Base-by-base conservation (phyloP, 1,140 invertebrate genomes). In the Macrotrachela quadricornifera region DNA sequence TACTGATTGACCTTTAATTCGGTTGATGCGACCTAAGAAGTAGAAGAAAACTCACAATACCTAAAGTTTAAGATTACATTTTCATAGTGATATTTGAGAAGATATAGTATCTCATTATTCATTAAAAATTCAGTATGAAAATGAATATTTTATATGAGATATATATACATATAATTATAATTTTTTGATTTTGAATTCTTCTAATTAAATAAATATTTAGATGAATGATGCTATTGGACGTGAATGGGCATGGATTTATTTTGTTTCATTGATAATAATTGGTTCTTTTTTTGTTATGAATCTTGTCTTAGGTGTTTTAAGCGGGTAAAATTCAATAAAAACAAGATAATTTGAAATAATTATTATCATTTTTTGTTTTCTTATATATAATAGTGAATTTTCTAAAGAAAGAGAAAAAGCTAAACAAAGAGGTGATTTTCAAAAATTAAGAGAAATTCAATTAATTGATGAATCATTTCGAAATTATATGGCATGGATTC, bases 241-340 rank as follows among this genome's bases (percentile, higher is more conserved):
- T 66, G 79, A 79, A 17, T 96, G 88, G 88, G 86, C 91, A 54
- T 97, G 90, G 88, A 81, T 87, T 49, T 97, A 97, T 70, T 97
- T 97, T 67, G 82, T 97, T 57, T 91, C 88, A 18, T 81, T 99
- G 75, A 91, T 99, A 58, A 96, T 99, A 57, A 78, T 99, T 55
- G 94, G 92, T 50, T 94, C 92, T 59, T 97, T 99, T 74, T 97
- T 99, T 73, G 92, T 99, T 55, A 92, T 99, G 81, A 99, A 99
- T 72, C 78, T 99, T 49, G 95, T 99, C 80, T 85, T 99, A 70
- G 94, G 92, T 86, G 94, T 99, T 59, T 78, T 99, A 62, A 95
- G 87, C 66, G 94, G 87, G n/a, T 18, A 43, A 12, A 56, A 15
- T 17, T 56, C 48, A 56, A 45, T 16, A 16, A 36, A 56, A 41